These are phyloP conservation scores for Drosophila equinoxialis DNA, from an alignment of 1,140 invertebrate species.

Conservation along the genomic window DNA sequence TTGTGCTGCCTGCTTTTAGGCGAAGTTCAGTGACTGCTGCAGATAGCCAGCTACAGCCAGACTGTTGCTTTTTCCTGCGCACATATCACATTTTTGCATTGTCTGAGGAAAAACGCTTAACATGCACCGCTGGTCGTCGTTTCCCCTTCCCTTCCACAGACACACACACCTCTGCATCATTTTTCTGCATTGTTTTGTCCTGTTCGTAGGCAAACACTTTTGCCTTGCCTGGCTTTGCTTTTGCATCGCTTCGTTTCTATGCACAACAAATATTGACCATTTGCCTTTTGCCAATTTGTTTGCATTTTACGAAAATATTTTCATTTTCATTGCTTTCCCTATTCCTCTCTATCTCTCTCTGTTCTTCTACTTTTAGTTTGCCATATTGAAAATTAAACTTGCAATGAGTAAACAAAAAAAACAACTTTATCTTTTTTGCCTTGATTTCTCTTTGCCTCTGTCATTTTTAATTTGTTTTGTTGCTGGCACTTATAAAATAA, in stretches of 20 bases:
- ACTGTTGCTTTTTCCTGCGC: constrained; percentile 55
- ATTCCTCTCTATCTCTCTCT: neutral
- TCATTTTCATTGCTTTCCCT: constrained; percentile 52
- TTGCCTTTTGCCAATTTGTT: constrained; percentile 75
- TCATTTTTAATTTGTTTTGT: constrained; percentile 50
- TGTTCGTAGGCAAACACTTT: constrained; percentile 51
- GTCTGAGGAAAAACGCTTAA: constrained; percentile 66
- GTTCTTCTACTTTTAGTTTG: constrained; percentile 13
- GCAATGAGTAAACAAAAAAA: constrained; percentile 47
- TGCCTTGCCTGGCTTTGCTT: constrained; percentile 5
- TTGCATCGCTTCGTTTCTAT: constrained; percentile 37
- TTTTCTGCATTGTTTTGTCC: constrained; percentile 52
- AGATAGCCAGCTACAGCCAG: constrained; percentile 14
- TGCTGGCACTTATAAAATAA: constrained; percentile 43
- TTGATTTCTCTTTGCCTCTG: constrained; percentile 39
- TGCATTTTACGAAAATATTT: constrained; percentile 73
- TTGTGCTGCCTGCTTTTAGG: constrained; percentile 51
- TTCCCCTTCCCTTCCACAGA: neutral
- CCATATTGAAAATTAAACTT: constrained; percentile 63
- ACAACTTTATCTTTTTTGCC: constrained; percentile 18
- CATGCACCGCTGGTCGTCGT: constrained; percentile 52
- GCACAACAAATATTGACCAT: constrained; percentile 72
- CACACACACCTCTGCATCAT: neutral
- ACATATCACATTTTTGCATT: constrained; percentile 33
- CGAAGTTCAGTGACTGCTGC: constrained; percentile 68